Base-by-base conservation (phyloP, 2,888 invertebrate genomes). In the Drosophila macrothrix region DNA sequence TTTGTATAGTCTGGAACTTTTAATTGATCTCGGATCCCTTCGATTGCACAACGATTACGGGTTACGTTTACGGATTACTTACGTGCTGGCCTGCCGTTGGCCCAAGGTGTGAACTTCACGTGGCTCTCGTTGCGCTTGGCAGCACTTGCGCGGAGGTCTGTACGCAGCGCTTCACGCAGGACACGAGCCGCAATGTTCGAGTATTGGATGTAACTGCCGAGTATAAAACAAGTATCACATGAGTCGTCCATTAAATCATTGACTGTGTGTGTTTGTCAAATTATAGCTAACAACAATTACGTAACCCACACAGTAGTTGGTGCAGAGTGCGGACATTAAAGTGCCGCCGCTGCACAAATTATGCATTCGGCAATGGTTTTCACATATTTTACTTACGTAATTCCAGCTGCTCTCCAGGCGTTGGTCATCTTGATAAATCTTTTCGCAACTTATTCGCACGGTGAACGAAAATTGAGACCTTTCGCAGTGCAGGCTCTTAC, bases 161-260 rank as follows among this genome's bases (percentile, higher is more conserved):
- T 93, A 93, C 98, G 98, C 83, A 99, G 93, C 19, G 97, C 95
- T 91, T 96, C 95, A 71, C 99, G 95, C 68, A 99, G 94, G 63
- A 97, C 94, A 91, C 95, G 95, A 29, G 99, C 98, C 90, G 98
- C 98, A 92, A 99, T 97, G 93, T 96, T 97, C 70, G 99, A 99
- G 94, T 97, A 99, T 94, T 98, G 97, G 93, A 99, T 97, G 95
- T 99, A 99, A 94, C 98, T 99, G 75, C 4, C 4, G 16, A 67
- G 75, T 35, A 25, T 10, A 1, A 46, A 49, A 50, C 2, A 46
- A 43, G 59, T 25, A 54, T 53, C 46, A 61, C 25, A 61, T 35
- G 35, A 58, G 65, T 60, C 12, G 46, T 16, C 14, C 46, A 25
- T 46, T 22, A 25, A 25, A 46, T 22, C 22, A 46, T 46, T 14